Evolutionary conservation across 2,888 invertebrate species (phyloP).

Genomic region (Leucophenga montana): DNA sequence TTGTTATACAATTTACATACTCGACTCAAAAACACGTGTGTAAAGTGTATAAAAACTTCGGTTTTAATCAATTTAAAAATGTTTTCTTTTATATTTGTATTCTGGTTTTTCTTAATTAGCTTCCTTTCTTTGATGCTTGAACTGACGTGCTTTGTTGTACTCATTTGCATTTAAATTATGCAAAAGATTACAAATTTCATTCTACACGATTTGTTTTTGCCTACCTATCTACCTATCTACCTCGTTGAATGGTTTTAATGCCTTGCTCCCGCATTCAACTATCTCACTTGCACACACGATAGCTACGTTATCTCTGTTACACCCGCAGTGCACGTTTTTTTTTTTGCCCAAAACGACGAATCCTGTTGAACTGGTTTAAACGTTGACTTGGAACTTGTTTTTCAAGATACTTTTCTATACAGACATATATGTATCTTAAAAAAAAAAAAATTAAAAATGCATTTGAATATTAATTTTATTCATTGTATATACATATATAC

Average conservation of each 20-base stretch:
- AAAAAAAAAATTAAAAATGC: too few species aligned
- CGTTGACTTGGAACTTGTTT: slow-evolving; percentile 26
- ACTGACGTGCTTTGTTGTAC: slow-evolving; percentile 19
- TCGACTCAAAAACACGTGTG: too few species aligned
- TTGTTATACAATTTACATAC: too few species aligned
- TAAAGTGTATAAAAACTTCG: too few species aligned
- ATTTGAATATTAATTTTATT: too few species aligned
- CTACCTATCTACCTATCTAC: not conserved
- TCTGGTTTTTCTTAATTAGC: slow-evolving; percentile 5
- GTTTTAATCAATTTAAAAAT: not conserved
- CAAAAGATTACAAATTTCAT: slow-evolving; percentile 52
- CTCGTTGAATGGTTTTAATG: not conserved
- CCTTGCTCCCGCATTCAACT: too few species aligned
- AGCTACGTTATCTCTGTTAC: too few species aligned
- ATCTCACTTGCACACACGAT: too few species aligned
- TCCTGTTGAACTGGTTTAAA: slow-evolving; percentile 18
- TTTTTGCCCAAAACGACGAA: too few species aligned
- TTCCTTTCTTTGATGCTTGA: slow-evolving; percentile 20
- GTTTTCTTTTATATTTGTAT: not conserved
- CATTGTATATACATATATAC: too few species aligned
- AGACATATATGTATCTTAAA: slow-evolving; percentile 40
- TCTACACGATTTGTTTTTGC: not conserved
- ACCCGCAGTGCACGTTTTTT: too few species aligned
- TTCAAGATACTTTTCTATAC: slow-evolving; percentile 32
- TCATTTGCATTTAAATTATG: slow-evolving; percentile 64